phyloP scores from a whole-genome alignment of 30 jellyfish, hydroid and myxozoan species.

The Hydra vulgaris region DNA sequence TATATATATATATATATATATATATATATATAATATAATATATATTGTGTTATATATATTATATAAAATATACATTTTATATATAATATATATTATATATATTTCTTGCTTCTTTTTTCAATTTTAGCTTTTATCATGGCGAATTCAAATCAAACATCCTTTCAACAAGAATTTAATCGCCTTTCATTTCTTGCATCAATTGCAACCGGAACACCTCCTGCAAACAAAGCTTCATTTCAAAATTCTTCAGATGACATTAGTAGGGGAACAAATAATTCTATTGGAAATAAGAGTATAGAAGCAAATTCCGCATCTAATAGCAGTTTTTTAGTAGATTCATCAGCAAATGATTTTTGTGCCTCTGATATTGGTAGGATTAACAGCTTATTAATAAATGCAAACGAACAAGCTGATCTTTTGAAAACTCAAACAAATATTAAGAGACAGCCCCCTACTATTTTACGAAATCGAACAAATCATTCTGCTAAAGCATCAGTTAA shows the following conservation, averaged over 20 bases:
- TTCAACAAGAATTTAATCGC: constrained; percentile 26
- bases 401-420: not conserved
- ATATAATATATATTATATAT: no score
- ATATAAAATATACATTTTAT: no score
- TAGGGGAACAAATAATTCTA: not conserved
- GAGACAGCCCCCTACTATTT: not conserved
- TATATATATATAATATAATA: no score
- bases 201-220: constrained; percentile 17
- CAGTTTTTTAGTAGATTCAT: not conserved
- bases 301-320: not conserved
- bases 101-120: not conserved
- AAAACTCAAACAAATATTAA: not conserved
- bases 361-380: not conserved
- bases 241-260: not conserved
- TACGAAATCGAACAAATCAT: not conserved
- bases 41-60: no score
- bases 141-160: constrained; percentile 4
- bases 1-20: no score
- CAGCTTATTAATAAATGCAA: not conserved
- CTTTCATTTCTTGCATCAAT: constrained; percentile 27
- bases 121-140: not conserved
- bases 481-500: not conserved
- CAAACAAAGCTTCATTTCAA: not conserved
- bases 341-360: not conserved
- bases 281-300: not conserved